Conservation (phyloP, 2,113 vertebrate genomes). For the Haemorhous mexicanus region DNA sequence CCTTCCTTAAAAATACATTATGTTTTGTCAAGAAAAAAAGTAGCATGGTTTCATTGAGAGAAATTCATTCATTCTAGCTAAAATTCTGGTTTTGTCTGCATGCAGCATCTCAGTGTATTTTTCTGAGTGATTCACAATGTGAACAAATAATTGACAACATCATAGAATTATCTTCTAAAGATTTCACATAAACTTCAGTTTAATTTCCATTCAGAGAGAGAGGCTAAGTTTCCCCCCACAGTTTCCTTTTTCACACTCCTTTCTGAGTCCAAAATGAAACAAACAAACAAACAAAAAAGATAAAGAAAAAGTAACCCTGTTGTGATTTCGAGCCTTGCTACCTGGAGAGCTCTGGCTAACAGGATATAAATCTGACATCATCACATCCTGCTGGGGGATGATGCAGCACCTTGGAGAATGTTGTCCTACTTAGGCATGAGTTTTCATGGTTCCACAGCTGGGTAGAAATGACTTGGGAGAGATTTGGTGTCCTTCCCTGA, state of each 20-base stretch:
- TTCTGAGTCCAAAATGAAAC: not conserved
- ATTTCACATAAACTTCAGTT: not conserved
- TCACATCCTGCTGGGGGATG: not conserved
- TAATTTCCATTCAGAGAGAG: not conserved
- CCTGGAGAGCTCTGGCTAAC: not conserved
- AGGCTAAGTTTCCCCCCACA: rapidly evolving
- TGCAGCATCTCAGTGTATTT: not conserved
- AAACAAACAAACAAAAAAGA: not conserved
- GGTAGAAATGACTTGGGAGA: not conserved
- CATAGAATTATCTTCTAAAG: not conserved
- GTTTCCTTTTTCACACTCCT: not conserved
- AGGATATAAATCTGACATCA: not conserved
- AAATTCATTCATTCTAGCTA: not conserved
- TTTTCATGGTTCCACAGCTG: not conserved
- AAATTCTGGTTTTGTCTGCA: not conserved
- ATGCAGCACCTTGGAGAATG: not conserved
- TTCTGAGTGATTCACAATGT: not conserved
- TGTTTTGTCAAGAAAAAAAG: not conserved
- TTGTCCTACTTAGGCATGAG: not conserved
- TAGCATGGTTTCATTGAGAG: not conserved
- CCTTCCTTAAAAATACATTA: not conserved
- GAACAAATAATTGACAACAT: not conserved
- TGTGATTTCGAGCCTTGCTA: not conserved
- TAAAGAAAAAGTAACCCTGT: rapidly evolving
- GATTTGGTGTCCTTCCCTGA: not conserved